Evolutionary conservation across 2,888 invertebrate species (phyloP), one percentile per base, ranked within the genome.

Genomic region (Hermaeophaga mercurialis): DNA sequence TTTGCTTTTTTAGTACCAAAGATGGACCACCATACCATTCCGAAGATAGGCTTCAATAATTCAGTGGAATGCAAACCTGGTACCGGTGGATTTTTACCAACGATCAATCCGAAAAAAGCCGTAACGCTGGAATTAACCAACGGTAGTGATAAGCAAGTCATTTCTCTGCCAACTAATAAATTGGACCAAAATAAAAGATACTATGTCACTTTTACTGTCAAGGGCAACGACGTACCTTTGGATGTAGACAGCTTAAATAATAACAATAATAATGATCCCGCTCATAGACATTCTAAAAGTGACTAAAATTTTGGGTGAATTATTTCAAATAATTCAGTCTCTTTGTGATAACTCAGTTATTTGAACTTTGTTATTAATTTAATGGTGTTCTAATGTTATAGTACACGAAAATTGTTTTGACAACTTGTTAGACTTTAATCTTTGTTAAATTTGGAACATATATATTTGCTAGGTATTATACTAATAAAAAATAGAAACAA

Each of bases 141-240:
- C 69, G 93, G 93, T 34, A 85, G 86, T 52, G 91, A 90, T 72
- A 90, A 90, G 73, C 91, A 92, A 76, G 83, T 94, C 64, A 93
- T 94, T 73, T 89, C 92, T 68, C 81, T 94, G 75, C 94, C 94
- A 48, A 88, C 93, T 14, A 91, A 94, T 71, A 87, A 86, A 74
- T 79, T 94, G 69, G 93, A 94, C 75, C 90, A 89, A 73, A 91
- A 90, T 74, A 94, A 94, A 78, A 84, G 91, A 73, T 95, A 94
- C 79, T 94, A 92, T 76, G 94, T 95, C 57, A 94, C 94, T 45
- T 94, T 95, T 74, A 94, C 94, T 22, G 92, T 95, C 2, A 91
- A 91, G 76, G 91, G 91, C 46, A 80, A 82, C n/a, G 85, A 85
- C 41, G 82, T 79, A 46, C 75, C 79, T 14, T 64, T 66, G 26